Conservation (phyloP, 2,113 vertebrate genomes). For the Meles meles region DNA sequence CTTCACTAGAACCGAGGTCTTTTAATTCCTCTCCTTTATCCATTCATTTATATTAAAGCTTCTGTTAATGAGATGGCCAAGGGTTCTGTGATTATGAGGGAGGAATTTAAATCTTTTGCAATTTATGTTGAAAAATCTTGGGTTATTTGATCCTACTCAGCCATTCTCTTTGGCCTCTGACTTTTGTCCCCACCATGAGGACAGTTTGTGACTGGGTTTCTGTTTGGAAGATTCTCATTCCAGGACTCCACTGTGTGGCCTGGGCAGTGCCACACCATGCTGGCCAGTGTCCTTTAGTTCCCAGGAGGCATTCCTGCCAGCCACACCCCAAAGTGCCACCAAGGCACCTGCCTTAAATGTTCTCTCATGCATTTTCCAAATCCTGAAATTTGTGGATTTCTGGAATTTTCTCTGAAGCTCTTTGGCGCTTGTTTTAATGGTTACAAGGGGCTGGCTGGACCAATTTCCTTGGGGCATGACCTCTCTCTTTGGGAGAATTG, state of each 20-base stretch:
- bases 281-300: not conserved
- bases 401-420: conserved; percentile 17
- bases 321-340: not conserved
- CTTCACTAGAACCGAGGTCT: not conserved
- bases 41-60: not conserved
- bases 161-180: not conserved
- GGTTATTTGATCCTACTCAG: not conserved
- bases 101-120: not conserved
- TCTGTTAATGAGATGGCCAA: not conserved
- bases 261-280: too few species aligned
- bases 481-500: conserved; percentile 57
- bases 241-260: not conserved
- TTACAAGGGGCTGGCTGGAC: not conserved
- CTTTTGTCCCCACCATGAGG: not conserved
- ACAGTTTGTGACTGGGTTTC: not conserved
- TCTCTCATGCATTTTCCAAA: not conserved
- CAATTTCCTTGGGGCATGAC: conserved; percentile 60
- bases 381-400: conserved; percentile 10
- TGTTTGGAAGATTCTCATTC: not conserved
- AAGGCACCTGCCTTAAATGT: not conserved
- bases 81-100: not conserved
- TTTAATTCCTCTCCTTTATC: not conserved
- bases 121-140: not conserved
- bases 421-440: not conserved
- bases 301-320: not conserved